Evolutionary conservation across 1,140 invertebrate species (phyloP), one percentile per base, ranked within the genome.

Genomic region (Camponotus vicinus): DNA sequence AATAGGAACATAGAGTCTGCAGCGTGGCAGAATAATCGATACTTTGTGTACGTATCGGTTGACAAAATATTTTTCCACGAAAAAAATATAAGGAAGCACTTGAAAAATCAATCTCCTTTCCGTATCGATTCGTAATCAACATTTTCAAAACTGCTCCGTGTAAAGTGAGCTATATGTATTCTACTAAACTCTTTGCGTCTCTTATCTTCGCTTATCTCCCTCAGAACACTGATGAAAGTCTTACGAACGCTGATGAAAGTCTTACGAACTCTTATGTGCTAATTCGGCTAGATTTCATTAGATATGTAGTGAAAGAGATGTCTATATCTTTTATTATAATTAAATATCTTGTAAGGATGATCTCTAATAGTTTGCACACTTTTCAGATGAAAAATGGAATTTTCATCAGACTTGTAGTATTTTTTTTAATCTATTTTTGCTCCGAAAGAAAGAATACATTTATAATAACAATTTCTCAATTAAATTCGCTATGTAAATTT

Each of bases 171-270:
- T 32, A 3, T 71, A 52, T 3, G 15, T 0, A 18, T 13, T 52
- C 3, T n/a, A 21, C 9, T 66, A 21, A 32, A n/a, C 3, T 67
- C 52, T 57, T 40, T 18, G 7, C 8, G 5, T 59, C 15, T 71
- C 37, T 70, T 71, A 80, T 71, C 61, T 78, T 55, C 18, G 32
- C 21, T 80, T 70, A 70, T 70, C 34, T 32, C 8, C 37, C 70
- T 32, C 8, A 6, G 34, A 80, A 59, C 21, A 49, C 18, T 67
- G n/a, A 78, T 57, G 37, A 57, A 57, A 80, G 5, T 70, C 27
- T 27, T 27, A 27, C 27, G 34, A 80, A 57, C 37, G 34, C 18
- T 67, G n/a, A 78, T 57, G 32, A 57, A 55, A 80, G 5, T 70
- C 13, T 21, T 15, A 40, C 8, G 13, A 76, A 42, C 15, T 27